Base-by-base conservation (phyloP, 2,888 invertebrate genomes). In the Lutraria lutraria region DNA sequence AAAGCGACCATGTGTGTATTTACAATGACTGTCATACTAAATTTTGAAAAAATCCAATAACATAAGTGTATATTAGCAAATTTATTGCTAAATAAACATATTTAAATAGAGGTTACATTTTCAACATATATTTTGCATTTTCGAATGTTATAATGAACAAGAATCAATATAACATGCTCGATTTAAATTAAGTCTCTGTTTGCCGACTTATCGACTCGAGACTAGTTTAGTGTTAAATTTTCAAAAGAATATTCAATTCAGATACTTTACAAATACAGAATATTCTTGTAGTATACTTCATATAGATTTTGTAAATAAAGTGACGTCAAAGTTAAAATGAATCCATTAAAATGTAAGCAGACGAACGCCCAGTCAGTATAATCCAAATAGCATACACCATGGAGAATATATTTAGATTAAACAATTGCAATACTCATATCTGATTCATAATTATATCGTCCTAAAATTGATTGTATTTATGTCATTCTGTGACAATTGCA, bases 141-240 rank as follows among this genome's bases (percentile, higher is more conserved):
- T n/a, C 25, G 0, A 68, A 25, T 68, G 63, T 68, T 68, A 8
- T 68, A n/a, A 68, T 25, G 10, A 25, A 25, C 25, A 21, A 68
- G 0, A 68, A 68, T 68, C 63, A 68, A 25, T 68, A 25, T 8
- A 12, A 68, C n/a, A 68, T 25, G 25, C 43, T 25, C 0, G 29
- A 88, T 88, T 72, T 80, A n/a, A 81, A 68, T 89, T 19, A 34
- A 86, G 19, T 80, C 25, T 82, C n/a, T 60, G 34, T 76, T 68
- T 72, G 25, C 19, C 29, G n/a, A 29, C 53, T 25, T 52, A 63
- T 56, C 31, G 34, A 25, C 53, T 29, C 21, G 8, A 34, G 34
- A 60, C 54, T 6, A 80, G 80, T 34, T 2, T 43, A 43, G 8
- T 43, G 43, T 43, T 43, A 43, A 8, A 8, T 43, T 43, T 43